Evolutionary conservation across 1,140 invertebrate genomes (phyloP).

Genomic region (Philotrypesis tridentata): DNA sequence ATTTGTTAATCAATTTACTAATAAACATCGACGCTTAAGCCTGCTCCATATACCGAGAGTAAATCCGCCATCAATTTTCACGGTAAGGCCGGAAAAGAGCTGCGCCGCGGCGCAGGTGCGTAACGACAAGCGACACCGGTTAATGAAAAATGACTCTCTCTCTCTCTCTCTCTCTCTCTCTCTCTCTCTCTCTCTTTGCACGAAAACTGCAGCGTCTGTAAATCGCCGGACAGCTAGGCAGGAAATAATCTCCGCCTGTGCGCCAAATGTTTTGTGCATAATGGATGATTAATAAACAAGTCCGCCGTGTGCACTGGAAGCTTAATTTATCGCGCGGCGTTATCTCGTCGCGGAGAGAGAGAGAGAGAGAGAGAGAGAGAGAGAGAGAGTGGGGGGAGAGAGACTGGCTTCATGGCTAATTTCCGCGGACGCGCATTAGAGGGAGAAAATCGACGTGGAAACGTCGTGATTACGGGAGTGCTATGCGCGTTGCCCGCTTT

Average conservation of each 20-base stretch:
- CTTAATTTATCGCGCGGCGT: constrained; percentile 47
- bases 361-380: not conserved
- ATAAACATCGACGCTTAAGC: constrained; percentile 35
- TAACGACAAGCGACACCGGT: not conserved
- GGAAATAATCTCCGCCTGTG: constrained; percentile 48
- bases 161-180: too few species aligned
- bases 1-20: constrained; percentile 30
- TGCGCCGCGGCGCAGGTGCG: constrained; percentile 21
- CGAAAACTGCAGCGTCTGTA: constrained; percentile 46
- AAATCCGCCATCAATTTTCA: constrained; percentile 36
- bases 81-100: not conserved
- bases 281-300: constrained; percentile 57
- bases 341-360: constrained; percentile 24
- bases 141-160: constrained; percentile 43
- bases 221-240: constrained; percentile 8
- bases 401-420: constrained; percentile 37
- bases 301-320: constrained; percentile 10
- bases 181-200: not conserved
- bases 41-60: not conserved
- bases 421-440: constrained; percentile 13
- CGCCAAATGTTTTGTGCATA: constrained; percentile 48
- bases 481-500: not conserved
- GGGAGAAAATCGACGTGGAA: constrained; percentile 14
- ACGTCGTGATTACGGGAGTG: not conserved
- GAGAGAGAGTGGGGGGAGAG: too few species aligned